Evolutionary conservation across 1,140 invertebrate genomes (phyloP), one percentile per base, ranked within the genome.

Genomic region (Calliphora vicina): DNA sequence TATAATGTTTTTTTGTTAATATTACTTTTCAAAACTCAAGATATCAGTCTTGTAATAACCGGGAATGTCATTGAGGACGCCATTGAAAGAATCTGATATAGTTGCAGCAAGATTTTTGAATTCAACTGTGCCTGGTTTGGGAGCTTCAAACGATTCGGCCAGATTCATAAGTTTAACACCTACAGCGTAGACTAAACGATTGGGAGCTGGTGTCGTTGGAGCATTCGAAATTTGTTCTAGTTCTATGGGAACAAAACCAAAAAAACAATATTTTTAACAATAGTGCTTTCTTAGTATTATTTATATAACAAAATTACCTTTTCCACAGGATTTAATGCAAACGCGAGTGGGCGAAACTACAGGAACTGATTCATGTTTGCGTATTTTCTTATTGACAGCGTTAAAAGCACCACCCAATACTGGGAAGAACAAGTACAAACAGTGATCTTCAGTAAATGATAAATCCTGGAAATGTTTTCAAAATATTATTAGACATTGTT

Each of bases 361-460:
- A 0, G 97, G 97, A 2, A 94, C 93, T 2, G 91, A 90, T 73
- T 94, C 93, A 88, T 99, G 97, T 86, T 97, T 97, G 80, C 94
- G 92, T 57, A 97, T 97, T 86, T 95, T 95, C 90, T 97, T 98
- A 88, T 94, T 96, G 13, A 96, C 95, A 17, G 94, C 91, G 90
- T 97, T 95, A 90, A 96, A 97, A 5, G 90, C 92, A 4, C 97
- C 97, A 10, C 97, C 97, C 88, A 95, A 94, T 0, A 96, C 93
- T 1, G 96, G 95, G 92, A 97, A 98, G 93, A 98, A 95, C 89
- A 98, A 93, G 91, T 97, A 97, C 3, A 96, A 91, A 88, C 97
- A 98, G 76, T 95, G 92, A 8, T 94, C 93, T 86, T 97, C 94
- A 0, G 95, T 95, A 90, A 98, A 97, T 29, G 95, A 94, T 42